Base-by-base conservation (phyloP, 1,140 invertebrate species). In the Papilio xuthus region DNA sequence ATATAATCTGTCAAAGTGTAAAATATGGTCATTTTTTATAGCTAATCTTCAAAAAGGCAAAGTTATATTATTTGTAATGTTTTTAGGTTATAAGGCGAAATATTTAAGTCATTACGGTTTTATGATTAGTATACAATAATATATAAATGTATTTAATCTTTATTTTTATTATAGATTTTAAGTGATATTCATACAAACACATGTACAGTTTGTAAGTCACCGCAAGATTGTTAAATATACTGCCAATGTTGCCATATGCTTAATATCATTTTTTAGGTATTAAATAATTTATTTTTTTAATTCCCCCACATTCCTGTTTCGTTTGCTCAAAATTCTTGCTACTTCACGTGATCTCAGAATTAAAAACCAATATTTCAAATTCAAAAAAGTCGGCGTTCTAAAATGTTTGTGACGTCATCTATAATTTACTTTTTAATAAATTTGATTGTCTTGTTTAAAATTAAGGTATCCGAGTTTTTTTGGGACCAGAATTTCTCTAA, bases 121-220 rank as follows among this genome's bases (percentile, higher is more conserved):
- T 75, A 72, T 44, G 13, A 44, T 44, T 75, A 56, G n/a, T 32
- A 32, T 32, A 6, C 6, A 32, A 7, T 56, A 75, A 8, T 56
- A n/a, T n/a, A n/a, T 32, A 28, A 28, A 37, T 56, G 28, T 75
- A 53, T 75, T 47, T 53, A 53, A 32, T 44, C 18, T 53, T 75
- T 75, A 60, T 75, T 75, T 75, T 75, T 75, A 56, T 37, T 13
- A 15, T 75, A 32, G 18, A 37, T 75, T 75, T 75, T 75, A 75
- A 56, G 73, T 32, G 18, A 12, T 37, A 7, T 56, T 75, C 37
- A 32, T 47, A 42, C 42, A 71, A 71, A 20, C 26, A 47, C 3
- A 67, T 10, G 10, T 26, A 28, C 18, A n/a, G 50, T 53, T 18
- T 47, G 44, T 47, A 15, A 13, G 50, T 53, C 23, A 67, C 15